These are phyloP conservation scores for Brachypodius melanocephalos DNA, from an alignment of 2,113 vertebrate species.

Conservation along the genomic window DNA sequence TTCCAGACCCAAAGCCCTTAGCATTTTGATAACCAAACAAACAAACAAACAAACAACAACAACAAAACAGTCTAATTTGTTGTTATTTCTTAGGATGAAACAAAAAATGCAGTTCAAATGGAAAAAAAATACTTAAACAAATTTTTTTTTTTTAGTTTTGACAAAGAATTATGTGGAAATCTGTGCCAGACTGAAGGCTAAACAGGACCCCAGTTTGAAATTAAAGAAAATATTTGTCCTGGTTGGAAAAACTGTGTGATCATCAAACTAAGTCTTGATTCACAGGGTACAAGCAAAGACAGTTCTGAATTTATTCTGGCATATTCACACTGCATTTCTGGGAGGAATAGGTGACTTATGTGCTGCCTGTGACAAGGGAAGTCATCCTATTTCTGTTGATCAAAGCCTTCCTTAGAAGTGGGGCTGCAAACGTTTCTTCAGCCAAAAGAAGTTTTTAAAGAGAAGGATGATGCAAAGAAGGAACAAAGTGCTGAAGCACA, in stretches of 20 bases:
- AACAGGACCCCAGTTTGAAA: not conserved
- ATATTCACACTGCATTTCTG: not conserved
- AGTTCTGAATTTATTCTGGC: not conserved
- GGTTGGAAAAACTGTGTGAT: not conserved
- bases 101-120: not conserved
- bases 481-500: not conserved
- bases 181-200: not conserved
- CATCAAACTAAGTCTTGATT: not conserved
- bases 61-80: not conserved
- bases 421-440: constrained; percentile 13
- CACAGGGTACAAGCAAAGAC: not conserved
- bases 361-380: not conserved
- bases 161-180: not conserved
- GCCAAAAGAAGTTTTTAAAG: not conserved
- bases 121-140: not conserved
- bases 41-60: not conserved
- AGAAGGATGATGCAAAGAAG: not conserved
- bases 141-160: no score
- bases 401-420: constrained; percentile 25
- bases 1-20: not conserved
- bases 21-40: not conserved
- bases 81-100: not conserved
- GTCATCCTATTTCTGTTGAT: constrained; percentile 2
- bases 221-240: not conserved
- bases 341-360: constrained; percentile 4